A percentile compares a stretch with the other conserved stretches of the same genome.
These are phyloP conservation scores for Polydesmus complanatus DNA, from an alignment of 2,888 invertebrate species.

Conservation along the genomic window DNA sequence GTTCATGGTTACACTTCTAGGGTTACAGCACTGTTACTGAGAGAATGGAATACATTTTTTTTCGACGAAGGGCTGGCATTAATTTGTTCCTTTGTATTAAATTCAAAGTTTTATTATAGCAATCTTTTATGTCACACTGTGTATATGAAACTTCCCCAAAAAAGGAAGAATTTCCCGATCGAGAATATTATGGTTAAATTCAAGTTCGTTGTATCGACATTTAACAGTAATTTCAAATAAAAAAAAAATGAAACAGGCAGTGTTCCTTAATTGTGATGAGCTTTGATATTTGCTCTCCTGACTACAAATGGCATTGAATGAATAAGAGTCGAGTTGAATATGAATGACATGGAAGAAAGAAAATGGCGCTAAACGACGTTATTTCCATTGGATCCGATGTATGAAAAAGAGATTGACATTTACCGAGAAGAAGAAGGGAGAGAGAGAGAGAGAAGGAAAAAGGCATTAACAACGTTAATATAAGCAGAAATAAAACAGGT, in stretches of 20 bases:
- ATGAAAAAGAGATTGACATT: background rate
- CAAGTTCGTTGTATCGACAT: background rate
- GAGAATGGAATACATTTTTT: too few relatives aligned
- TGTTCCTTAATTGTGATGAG: background rate
- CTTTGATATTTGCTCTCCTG: conserved; percentile 1
- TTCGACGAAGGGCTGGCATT: too few relatives aligned
- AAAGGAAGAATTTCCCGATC: too few relatives aligned
- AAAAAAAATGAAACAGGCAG: background rate
- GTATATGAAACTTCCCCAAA: too few relatives aligned
- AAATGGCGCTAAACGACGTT: background rate
- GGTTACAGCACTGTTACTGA: too few relatives aligned
- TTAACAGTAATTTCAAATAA: background rate
- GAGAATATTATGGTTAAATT: background rate
- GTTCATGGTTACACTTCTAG: too few relatives aligned
- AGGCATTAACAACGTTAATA: too few relatives aligned
- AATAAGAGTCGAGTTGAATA: background rate
- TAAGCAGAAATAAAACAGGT: too few relatives aligned
- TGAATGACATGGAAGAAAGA: background rate
- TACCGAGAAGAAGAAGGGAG: background rate
- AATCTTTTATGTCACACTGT: too few relatives aligned
- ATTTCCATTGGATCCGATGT: background rate
- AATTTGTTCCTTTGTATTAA: too few relatives aligned
- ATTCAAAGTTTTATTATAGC: too few relatives aligned
- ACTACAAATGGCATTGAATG: conserved; percentile 3
- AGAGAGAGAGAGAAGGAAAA: too few relatives aligned